These are phyloP conservation scores for Clarias magur DNA, from an alignment of 2,113 vertebrate genomes.

Conservation along the genomic window DNA sequence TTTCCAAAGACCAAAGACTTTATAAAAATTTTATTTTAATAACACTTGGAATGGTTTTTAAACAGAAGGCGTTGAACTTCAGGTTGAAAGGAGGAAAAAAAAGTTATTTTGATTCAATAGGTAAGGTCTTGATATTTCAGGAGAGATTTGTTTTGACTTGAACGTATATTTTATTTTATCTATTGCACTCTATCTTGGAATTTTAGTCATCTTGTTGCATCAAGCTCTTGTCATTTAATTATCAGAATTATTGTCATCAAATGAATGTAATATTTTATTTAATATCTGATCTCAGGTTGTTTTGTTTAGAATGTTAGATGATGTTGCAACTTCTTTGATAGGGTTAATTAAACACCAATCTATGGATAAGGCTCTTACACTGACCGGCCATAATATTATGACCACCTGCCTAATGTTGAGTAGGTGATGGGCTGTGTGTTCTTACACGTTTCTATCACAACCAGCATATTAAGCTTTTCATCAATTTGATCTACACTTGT, in stretches of 20 bases:
- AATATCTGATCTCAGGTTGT: too few species aligned
- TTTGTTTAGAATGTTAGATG: background rate
- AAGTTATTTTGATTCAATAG: background rate
- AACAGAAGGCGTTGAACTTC: background rate
- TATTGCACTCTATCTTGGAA: background rate
- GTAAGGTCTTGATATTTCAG: background rate
- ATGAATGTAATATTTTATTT: background rate
- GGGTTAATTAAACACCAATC: background rate
- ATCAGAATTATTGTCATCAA: background rate
- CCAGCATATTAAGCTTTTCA: too few species aligned
- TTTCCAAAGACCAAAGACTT: background rate
- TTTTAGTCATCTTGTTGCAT: background rate
- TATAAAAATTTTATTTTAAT: background rate
- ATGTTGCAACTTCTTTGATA: background rate
- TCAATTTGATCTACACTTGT: too few species aligned
- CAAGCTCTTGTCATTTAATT: background rate
- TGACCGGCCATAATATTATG: too few species aligned
- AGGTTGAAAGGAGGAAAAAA: background rate
- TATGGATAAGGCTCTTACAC: background rate
- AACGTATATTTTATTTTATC: background rate
- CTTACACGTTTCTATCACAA: too few species aligned
- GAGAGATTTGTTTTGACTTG: background rate
- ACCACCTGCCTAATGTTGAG: too few species aligned
- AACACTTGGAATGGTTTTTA: background rate
- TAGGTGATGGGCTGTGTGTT: too few species aligned